Conservation (phyloP, 23 tunicate genomes). For the Halocynthia roretzi region DNA sequence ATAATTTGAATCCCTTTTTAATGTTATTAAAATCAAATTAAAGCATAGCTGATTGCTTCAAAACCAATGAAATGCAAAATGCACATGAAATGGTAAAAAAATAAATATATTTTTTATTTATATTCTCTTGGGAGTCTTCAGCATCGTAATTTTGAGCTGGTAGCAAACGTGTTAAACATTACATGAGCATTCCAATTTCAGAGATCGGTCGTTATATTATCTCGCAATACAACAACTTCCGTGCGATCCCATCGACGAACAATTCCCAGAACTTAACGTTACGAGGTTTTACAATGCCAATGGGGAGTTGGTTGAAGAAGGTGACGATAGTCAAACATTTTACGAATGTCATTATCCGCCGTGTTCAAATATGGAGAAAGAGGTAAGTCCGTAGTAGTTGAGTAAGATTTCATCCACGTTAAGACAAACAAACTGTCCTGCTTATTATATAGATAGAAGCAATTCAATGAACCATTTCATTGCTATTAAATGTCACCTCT, state of each 20-base stretch:
- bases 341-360: slow-evolving; percentile 42
- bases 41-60: too few species aligned
- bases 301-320: slow-evolving; percentile 12
- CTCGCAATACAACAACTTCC: slow-evolving; percentile 33
- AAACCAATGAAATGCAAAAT: too few species aligned
- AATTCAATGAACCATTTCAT: too few species aligned
- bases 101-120: too few species aligned
- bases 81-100: too few species aligned
- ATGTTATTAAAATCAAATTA: too few species aligned
- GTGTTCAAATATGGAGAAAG: slow-evolving; percentile 27
- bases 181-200: background rate
- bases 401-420: too few species aligned
- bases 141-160: background rate
- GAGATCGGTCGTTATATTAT: slow-evolving; percentile 13
- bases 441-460: too few species aligned
- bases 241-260: slow-evolving; percentile 31
- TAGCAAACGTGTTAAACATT: background rate
- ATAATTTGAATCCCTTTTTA: too few species aligned
- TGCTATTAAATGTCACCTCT: too few species aligned
- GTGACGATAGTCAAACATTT: slow-evolving; percentile 9
- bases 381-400: background rate
- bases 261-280: slow-evolving; percentile 8
- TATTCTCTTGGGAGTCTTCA: background rate
- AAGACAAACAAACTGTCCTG: too few species aligned
- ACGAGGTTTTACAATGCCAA: slow-evolving; percentile 12